These are phyloP conservation scores for Lindbergichthys nudifrons DNA, from an alignment of 2,797 vertebrate species.

Conservation along the genomic window DNA sequence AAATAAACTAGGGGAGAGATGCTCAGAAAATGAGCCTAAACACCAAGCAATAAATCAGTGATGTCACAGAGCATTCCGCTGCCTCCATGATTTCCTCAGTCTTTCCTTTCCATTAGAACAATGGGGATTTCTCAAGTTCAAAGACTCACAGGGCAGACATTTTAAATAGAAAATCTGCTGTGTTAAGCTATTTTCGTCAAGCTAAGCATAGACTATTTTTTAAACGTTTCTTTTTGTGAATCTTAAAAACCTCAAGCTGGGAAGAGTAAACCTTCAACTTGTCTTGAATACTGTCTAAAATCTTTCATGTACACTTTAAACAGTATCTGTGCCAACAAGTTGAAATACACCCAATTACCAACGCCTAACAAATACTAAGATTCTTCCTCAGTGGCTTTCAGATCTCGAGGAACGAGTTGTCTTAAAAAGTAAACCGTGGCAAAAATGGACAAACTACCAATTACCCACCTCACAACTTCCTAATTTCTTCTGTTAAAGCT, in stretches of 20 bases:
- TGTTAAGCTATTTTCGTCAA: background rate
- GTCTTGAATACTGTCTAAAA: constrained; percentile 2
- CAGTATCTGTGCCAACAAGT: background rate
- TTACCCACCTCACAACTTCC: constrained; percentile 46
- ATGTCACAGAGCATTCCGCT: constrained; percentile 65
- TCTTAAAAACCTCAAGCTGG: background rate
- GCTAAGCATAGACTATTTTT: background rate
- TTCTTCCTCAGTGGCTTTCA: constrained; percentile 39
- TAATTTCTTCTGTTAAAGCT: background rate
- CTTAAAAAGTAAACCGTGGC: background rate
- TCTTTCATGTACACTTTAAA: background rate
- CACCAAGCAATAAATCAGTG: constrained; percentile 65
- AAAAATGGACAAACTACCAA: constrained; percentile 5
- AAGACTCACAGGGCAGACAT: constrained; percentile 20
- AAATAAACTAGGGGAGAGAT: constrained; percentile 71
- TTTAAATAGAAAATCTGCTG: constrained; percentile 28
- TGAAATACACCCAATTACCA: background rate
- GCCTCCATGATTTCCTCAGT: constrained; percentile 62
- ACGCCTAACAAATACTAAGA: constrained; percentile 20
- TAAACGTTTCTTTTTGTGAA: background rate
- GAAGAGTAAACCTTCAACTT: background rate
- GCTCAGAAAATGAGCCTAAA: constrained; percentile 51
- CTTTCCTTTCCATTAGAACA: constrained; percentile 65
- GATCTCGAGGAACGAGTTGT: background rate
- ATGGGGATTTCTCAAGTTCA: constrained; percentile 70